These are phyloP conservation scores for Centropus unirufus DNA, from an alignment of 2,113 vertebrate species.

Conservation along the genomic window DNA sequence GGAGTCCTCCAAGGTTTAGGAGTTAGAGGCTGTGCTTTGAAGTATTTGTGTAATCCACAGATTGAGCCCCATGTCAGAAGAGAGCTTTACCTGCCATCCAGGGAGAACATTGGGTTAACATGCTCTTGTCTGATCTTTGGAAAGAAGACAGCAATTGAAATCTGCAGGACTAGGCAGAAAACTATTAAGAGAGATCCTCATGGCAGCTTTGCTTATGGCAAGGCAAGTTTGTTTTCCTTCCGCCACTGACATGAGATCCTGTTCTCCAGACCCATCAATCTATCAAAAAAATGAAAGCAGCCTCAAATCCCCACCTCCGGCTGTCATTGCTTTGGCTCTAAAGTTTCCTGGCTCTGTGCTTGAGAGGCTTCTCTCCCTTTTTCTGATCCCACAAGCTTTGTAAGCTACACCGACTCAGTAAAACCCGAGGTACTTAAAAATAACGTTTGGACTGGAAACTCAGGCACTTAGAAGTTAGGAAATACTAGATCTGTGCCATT, in stretches of 20 bases:
- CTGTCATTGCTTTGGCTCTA: constrained; percentile 25
- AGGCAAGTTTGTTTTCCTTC: neutral
- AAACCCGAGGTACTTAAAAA: constrained; percentile 12
- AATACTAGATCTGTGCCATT: neutral
- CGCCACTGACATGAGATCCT: neutral
- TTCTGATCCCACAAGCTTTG: neutral
- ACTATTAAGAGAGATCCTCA: neutral
- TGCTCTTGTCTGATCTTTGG: neutral
- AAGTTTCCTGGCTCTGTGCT: constrained; percentile 6
- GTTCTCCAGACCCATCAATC: neutral
- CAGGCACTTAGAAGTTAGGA: neutral
- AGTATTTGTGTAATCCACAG: neutral
- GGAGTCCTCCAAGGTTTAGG: neutral
- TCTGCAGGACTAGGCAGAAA: neutral
- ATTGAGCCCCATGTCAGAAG: neutral
- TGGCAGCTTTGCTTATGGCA: neutral
- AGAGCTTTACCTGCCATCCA: neutral
- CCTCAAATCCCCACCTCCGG: neutral
- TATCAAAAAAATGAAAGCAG: neutral
- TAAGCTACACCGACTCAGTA: neutral
- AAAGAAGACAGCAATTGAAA: neutral
- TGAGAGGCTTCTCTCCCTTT: neutral
- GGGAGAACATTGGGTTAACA: neutral
- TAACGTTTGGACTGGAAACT: neutral
- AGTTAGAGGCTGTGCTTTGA: neutral